Conservation (phyloP, 2,888 invertebrate genomes). For the Adelognathus sp. region DNA sequence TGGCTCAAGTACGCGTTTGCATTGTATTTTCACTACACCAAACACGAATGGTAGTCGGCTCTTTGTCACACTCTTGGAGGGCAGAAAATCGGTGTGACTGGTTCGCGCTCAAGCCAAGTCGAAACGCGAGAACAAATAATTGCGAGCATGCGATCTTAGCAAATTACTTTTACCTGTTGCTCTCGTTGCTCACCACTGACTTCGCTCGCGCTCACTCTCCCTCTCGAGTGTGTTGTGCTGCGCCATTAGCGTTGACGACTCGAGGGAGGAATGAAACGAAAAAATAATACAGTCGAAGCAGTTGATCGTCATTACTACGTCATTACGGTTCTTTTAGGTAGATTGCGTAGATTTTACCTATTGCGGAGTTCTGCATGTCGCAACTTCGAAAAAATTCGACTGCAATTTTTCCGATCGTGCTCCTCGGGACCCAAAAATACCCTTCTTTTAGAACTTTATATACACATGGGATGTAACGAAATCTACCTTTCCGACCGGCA, state of each 20-base stretch:
- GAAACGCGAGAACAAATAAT: conserved; percentile 63
- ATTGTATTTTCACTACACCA: conserved; percentile 32
- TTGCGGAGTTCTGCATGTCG: too few species aligned
- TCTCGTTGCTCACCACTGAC: conserved; percentile 58
- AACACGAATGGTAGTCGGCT: conserved; percentile 21
- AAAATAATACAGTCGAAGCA: background rate
- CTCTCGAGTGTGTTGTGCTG: background rate
- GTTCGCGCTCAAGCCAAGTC: conserved; percentile 6
- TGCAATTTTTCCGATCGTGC: too few species aligned
- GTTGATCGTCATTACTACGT: too few species aligned
- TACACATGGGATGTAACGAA: too few species aligned
- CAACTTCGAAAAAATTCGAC: too few species aligned
- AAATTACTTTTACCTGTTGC: conserved; percentile 74
- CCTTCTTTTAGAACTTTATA: too few species aligned
- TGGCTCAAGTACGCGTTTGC: background rate
- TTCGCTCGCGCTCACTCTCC: conserved; percentile 8
- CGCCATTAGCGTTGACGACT: background rate
- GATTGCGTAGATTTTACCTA: too few species aligned
- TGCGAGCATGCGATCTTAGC: conserved; percentile 69
- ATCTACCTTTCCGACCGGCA: too few species aligned
- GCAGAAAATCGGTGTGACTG: background rate
- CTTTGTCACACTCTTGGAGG: conserved; percentile 1
- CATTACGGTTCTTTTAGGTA: too few species aligned
- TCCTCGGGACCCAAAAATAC: too few species aligned
- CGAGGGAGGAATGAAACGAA: background rate